These are phyloP conservation scores for Papilio dardanus DNA, from an alignment of 1,140 invertebrate species.

Conservation along the genomic window DNA sequence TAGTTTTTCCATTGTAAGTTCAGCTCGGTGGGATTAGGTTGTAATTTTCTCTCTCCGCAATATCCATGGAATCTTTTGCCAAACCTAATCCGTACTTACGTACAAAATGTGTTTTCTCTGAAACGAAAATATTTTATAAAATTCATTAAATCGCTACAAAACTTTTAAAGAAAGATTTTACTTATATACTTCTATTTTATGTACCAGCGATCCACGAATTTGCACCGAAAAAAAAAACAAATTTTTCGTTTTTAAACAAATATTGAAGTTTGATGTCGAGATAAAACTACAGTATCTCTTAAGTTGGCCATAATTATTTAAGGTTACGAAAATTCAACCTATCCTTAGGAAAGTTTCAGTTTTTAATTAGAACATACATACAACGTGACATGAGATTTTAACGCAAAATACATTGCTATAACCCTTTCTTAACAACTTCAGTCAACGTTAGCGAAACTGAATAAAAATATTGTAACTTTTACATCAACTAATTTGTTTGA, in stretches of 20 bases:
- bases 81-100: background rate
- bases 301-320: too few relatives aligned
- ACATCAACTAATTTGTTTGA: background rate
- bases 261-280: too few relatives aligned
- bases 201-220: too few relatives aligned
- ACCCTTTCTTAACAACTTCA: background rate
- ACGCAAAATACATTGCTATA: background rate
- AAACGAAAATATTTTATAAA: background rate
- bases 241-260: too few relatives aligned
- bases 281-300: too few relatives aligned
- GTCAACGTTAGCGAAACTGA: background rate
- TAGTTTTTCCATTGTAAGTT: conserved; percentile 27
- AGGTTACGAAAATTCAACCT: too few relatives aligned
- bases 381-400: too few relatives aligned
- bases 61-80: conserved; percentile 22
- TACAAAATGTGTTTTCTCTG: background rate
- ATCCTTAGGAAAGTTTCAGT: too few relatives aligned
- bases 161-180: background rate
- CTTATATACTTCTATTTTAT: too few relatives aligned
- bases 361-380: too few relatives aligned
- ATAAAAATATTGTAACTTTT: background rate
- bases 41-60: conserved; percentile 17
- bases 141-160: background rate
- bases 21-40: conserved; percentile 16
- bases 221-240: too few relatives aligned